These are phyloP conservation scores for Cacoxenus indagator DNA, from an alignment of 2,888 invertebrate genomes.

Conservation along the genomic window DNA sequence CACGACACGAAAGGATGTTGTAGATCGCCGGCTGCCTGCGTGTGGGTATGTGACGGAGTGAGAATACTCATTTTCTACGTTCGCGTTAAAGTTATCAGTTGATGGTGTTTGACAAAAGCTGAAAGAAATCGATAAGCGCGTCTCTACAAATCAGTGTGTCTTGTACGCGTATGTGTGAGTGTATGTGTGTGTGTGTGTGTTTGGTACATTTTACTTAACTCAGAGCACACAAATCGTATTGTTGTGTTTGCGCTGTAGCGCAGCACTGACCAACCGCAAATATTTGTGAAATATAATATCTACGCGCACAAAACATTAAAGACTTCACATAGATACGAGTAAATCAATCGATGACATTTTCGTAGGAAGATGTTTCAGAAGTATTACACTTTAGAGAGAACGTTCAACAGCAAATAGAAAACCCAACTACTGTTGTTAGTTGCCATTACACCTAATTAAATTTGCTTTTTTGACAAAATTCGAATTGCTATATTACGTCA, in stretches of 20 bases:
- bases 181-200: not conserved
- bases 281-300: slow-evolving; percentile 12
- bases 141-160: not conserved
- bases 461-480: too few relatives aligned
- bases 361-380: not conserved
- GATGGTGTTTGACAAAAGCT: slow-evolving; percentile 56
- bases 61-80: slow-evolving; percentile 53
- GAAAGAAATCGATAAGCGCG: slow-evolving; percentile 48
- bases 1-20: not conserved
- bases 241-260: slow-evolving; percentile 24
- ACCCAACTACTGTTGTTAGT: too few relatives aligned
- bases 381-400: not conserved
- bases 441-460: too few relatives aligned
- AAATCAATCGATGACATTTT: not conserved
- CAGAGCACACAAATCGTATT: too few relatives aligned
- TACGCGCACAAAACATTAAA: not conserved
- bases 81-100: slow-evolving; percentile 63
- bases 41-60: slow-evolving; percentile 19
- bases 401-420: not conserved
- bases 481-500: too few relatives aligned
- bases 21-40: slow-evolving; percentile 8
- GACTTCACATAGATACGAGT: not conserved
- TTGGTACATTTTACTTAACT: too few relatives aligned
- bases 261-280: slow-evolving; percentile 48
- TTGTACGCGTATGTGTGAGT: not conserved